A percentile compares a stretch with the other conserved stretches of the same genome.
Conservation (phyloP, 2,797 vertebrate species). For the Centropyge bicolor region DNA sequence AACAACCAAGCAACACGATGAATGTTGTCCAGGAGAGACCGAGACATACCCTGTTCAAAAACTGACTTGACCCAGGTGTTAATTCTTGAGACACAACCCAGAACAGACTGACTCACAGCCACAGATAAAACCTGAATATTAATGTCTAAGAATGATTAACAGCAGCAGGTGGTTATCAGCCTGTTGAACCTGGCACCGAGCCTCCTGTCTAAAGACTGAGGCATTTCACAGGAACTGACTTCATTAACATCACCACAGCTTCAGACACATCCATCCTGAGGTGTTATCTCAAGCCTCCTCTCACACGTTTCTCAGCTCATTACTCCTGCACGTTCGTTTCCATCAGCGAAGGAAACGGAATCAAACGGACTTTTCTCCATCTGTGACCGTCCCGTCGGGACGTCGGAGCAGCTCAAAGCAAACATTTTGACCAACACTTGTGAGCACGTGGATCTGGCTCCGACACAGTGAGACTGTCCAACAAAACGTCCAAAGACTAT, state of each 20-base stretch:
- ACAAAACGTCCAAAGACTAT: background rate
- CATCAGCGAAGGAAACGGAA: background rate
- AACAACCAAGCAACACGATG: no score
- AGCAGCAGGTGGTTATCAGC: conserved; percentile 1
- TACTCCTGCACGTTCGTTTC: background rate
- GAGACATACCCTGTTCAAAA: no score
- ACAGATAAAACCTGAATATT: no score
- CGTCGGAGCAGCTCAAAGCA: background rate
- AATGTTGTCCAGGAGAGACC: no score
- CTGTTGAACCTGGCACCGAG: conserved; percentile 49
- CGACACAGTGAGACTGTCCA: background rate
- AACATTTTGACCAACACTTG: background rate
- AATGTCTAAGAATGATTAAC: conserved; percentile 38
- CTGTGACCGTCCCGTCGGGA: background rate
- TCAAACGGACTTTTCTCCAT: conserved; percentile 7
- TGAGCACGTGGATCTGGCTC: background rate
- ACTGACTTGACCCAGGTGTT: no score
- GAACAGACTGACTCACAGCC: no score
- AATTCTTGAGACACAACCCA: no score
- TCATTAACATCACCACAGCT: conserved; percentile 9
- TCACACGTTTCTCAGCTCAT: background rate
- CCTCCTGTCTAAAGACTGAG: conserved; percentile 42
- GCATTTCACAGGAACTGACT: no score
- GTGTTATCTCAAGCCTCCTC: no score
- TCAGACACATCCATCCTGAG: background rate